A percentile compares a stretch with the other conserved stretches of the same genome.
Evolutionary conservation across 1,140 invertebrate genomes (phyloP).

Genomic region (Chironomus striatipennis): DNA sequence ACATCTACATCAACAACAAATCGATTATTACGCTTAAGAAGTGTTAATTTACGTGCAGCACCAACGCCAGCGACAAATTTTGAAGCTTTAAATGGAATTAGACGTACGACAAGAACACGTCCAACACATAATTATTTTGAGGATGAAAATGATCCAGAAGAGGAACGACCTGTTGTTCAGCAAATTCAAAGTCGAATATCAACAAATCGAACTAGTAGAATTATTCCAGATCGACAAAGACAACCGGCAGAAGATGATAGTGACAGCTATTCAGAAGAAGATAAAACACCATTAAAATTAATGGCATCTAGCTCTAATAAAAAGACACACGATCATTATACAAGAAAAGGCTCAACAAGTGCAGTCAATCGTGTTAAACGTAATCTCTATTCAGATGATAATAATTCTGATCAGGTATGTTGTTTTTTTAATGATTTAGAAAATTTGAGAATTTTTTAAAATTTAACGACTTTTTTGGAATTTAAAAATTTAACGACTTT

Average conservation of each 20-base stretch:
- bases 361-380: not conserved
- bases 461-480: not conserved
- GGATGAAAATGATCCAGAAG: slow-evolving; percentile 40
- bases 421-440: too few species aligned
- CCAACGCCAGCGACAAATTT: slow-evolving; percentile 4
- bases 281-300: slow-evolving; percentile 4
- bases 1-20: not conserved
- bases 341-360: slow-evolving; percentile 8
- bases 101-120: not conserved
- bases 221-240: slow-evolving; percentile 25
- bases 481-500: not conserved
- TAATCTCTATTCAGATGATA: not conserved
- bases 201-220: slow-evolving; percentile 26
- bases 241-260: not conserved
- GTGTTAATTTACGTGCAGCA: slow-evolving; percentile 18
- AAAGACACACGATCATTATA: not conserved
- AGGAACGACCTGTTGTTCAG: slow-evolving; percentile 35
- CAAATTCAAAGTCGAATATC: slow-evolving; percentile 25
- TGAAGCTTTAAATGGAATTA: slow-evolving; percentile 11
- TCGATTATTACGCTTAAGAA: slow-evolving; percentile 5
- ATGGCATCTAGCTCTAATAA: not conserved
- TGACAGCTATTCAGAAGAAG: slow-evolving; percentile 18
- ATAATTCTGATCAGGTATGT: not conserved
- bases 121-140: not conserved
- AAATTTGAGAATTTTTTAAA: not conserved